These are phyloP conservation scores for Siniperca obscura DNA, from an alignment of 2,797 vertebrate species.

Conservation along the genomic window DNA sequence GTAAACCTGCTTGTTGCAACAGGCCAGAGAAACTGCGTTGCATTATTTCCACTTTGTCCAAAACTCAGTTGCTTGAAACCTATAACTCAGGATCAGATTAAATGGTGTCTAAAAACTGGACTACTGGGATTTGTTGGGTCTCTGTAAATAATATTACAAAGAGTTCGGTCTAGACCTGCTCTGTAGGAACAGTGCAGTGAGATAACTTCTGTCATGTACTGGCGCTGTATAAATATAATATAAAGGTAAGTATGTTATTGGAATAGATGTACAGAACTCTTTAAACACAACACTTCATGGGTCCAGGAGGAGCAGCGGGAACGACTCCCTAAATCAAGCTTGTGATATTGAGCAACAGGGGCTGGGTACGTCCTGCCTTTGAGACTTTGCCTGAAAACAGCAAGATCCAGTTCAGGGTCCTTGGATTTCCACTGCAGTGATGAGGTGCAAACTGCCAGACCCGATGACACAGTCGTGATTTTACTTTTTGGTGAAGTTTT, in stretches of 20 bases:
- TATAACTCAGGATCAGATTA: too few relatives aligned
- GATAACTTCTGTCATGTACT: too few relatives aligned
- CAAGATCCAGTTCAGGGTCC: background rate
- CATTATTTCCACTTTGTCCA: background rate
- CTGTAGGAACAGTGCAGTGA: too few relatives aligned
- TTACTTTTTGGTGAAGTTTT: background rate
- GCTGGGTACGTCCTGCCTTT: conserved; percentile 20
- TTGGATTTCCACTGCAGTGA: conserved; percentile 10
- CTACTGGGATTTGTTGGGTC: too few relatives aligned
- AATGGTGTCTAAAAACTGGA: too few relatives aligned
- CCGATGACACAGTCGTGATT: background rate
- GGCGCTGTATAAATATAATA: too few relatives aligned
- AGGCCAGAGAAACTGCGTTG: background rate
- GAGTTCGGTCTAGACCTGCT: too few relatives aligned
- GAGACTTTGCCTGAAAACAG: conserved; percentile 5
- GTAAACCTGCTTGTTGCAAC: background rate
- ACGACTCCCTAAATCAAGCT: background rate
- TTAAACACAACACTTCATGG: background rate
- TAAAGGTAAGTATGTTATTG: background rate
- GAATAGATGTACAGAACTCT: background rate
- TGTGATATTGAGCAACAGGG: conserved; percentile 54
- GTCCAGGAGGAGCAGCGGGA: background rate
- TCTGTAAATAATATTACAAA: too few relatives aligned
- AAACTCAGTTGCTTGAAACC: too few relatives aligned
- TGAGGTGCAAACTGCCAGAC: background rate